Percentiles rank a stretch among this genome's conserved stretches.
These are phyloP conservation scores for Hippocampus zosterae DNA, from an alignment of 2,113 vertebrate species.

Conservation along the genomic window DNA sequence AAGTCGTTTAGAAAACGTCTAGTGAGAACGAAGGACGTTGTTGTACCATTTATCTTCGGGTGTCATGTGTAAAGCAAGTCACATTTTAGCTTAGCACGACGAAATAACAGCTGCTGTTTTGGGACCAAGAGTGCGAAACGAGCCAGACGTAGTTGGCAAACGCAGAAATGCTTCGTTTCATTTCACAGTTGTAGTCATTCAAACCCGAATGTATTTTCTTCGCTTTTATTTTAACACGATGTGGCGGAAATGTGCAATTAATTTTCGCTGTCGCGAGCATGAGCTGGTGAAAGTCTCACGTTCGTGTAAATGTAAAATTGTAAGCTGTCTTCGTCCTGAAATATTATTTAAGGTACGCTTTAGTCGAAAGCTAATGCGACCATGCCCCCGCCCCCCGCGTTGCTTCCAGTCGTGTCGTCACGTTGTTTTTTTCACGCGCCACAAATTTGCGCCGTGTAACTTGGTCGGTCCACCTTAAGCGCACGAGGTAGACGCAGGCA, in stretches of 20 bases:
- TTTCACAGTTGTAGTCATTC: not conserved
- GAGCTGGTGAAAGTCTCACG: not conserved
- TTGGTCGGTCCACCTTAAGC: slow-evolving; percentile 75
- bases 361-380: too few relatives aligned
- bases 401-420: not conserved
- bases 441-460: slow-evolving; percentile 54
- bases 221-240: not conserved
- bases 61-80: not conserved
- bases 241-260: not conserved
- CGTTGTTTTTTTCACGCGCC: not conserved
- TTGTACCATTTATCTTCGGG: not conserved
- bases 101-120: too few relatives aligned
- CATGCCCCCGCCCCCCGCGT: not conserved
- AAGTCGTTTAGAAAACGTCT: not conserved
- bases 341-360: not conserved
- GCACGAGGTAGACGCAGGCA: slow-evolving; percentile 73
- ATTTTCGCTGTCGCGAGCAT: not conserved
- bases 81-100: not conserved
- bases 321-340: not conserved
- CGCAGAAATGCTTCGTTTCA: not conserved
- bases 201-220: not conserved
- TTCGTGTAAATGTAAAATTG: not conserved
- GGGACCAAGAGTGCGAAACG: slow-evolving; percentile 26
- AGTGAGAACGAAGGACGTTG: not conserved
- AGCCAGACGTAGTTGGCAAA: slow-evolving; percentile 66